Conservation (phyloP, 1,140 invertebrate genomes). For the Linepithema humile region DNA sequence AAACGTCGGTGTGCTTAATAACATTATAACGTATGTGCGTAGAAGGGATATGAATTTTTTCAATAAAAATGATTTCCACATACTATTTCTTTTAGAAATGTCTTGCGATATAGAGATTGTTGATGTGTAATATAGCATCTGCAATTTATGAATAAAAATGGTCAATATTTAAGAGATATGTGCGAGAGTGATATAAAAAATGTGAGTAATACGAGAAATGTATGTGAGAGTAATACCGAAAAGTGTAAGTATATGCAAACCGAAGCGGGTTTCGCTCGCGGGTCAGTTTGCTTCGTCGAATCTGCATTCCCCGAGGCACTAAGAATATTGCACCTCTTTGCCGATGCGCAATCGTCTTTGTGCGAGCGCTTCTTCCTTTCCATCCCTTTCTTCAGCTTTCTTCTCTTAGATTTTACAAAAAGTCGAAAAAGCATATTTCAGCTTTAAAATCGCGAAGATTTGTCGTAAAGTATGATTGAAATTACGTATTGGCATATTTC, state of each 20-base stretch:
- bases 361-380: constrained; percentile 2
- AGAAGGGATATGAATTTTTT: neutral
- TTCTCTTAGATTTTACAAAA: constrained; percentile 13
- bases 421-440: neutral
- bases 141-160: neutral
- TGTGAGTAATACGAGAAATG: constrained; percentile 2
- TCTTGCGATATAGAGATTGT: neutral
- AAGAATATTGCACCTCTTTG: constrained; percentile 60
- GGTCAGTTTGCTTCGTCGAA: constrained; percentile 53
- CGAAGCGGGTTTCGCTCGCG: constrained; percentile 15
- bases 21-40: neutral
- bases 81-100: neutral
- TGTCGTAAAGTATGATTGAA: neutral
- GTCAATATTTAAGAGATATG: neutral
- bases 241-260: constrained; percentile 9
- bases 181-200: constrained; percentile 4
- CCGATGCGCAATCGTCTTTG: constrained; percentile 49
- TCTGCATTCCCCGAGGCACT: constrained; percentile 52
- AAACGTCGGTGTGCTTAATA: neutral
- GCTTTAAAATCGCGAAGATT: constrained; percentile 6
- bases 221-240: constrained; percentile 25
- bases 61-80: neutral
- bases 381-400: neutral
- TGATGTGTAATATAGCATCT: neutral
- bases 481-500: constrained; percentile 20